These are phyloP conservation scores for Mythimna impura DNA, from an alignment of 2,888 invertebrate genomes.

Conservation along the genomic window DNA sequence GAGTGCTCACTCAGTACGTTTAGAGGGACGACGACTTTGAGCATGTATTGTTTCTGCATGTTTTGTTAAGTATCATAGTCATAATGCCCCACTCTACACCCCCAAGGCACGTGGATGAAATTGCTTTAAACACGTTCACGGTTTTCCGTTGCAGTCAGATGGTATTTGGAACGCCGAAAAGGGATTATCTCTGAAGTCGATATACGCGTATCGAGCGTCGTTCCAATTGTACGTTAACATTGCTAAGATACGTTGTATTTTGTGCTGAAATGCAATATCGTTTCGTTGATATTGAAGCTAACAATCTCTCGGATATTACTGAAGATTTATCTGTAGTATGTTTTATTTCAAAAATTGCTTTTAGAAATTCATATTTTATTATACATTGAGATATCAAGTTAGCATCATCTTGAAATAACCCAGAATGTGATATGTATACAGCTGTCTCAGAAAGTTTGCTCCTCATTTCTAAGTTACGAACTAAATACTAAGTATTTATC, in stretches of 20 bases:
- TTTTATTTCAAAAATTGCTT: neutral
- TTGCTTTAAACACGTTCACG: slow-evolving; percentile 64
- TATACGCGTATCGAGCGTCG: slow-evolving; percentile 48
- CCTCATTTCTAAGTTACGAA: slow-evolving; percentile 58
- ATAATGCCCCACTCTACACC: slow-evolving; percentile 57
- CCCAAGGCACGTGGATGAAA: slow-evolving; percentile 60
- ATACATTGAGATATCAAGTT: neutral
- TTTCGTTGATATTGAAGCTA: slow-evolving; percentile 21
- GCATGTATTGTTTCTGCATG: slow-evolving; percentile 73
- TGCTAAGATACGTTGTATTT: slow-evolving; percentile 44
- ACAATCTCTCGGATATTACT: slow-evolving; percentile 23
- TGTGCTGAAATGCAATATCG: slow-evolving; percentile 41
- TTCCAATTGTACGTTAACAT: slow-evolving; percentile 44
- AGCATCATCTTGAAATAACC: slow-evolving; percentile 25
- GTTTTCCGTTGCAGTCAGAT: slow-evolving; percentile 36
- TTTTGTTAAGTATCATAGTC: slow-evolving; percentile 73
- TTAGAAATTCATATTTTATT: slow-evolving; percentile 2
- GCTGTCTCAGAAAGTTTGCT: slow-evolving; percentile 44
- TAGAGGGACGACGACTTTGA: slow-evolving; percentile 47
- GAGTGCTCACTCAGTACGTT: slow-evolving; percentile 61
- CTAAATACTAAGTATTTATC: slow-evolving; percentile 61
- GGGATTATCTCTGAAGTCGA: slow-evolving; percentile 54
- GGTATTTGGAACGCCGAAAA: slow-evolving; percentile 40
- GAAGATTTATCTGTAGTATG: neutral
- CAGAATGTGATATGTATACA: slow-evolving; percentile 14